Evolutionary conservation across 1,140 invertebrate species (phyloP).

Genomic region (Chionoecetes opilio): DNA sequence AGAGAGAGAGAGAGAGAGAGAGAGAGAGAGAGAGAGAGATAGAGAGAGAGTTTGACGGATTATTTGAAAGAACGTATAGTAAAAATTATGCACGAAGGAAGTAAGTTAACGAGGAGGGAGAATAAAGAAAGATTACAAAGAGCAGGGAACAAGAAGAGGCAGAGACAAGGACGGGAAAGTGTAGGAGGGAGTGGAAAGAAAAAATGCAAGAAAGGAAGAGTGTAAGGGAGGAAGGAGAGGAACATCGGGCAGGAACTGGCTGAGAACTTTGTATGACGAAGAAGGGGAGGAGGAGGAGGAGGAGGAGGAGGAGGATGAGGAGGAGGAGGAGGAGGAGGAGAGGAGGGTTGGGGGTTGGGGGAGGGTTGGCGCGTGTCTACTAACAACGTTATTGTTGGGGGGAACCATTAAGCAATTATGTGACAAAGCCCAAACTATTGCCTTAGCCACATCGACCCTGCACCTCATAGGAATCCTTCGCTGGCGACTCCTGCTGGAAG

Average conservation of each 20-base stretch:
- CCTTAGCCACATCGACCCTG: conserved; percentile 58
- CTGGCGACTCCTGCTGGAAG: too few species aligned
- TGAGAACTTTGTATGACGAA: too few species aligned
- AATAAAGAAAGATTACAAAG: background rate
- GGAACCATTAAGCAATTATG: conserved; percentile 69
- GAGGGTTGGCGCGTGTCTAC: conserved; percentile 56
- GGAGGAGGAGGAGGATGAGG: background rate
- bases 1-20: conserved; percentile 44
- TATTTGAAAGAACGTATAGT: background rate
- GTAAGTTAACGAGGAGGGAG: background rate
- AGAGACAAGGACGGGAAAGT: background rate
- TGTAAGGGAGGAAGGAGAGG: background rate
- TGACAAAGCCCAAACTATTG: conserved; percentile 75
- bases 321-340: background rate
- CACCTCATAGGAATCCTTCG: too few species aligned
- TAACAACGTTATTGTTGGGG: conserved; percentile 74
- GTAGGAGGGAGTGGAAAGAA: background rate
- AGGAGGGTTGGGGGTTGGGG: conserved; percentile 1
- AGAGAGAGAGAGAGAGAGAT: conserved; percentile 43
- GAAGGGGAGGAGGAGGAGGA: too few species aligned
- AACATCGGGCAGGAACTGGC: background rate
- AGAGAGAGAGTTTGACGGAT: conserved; percentile 7
- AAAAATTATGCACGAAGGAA: background rate
- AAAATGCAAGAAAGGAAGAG: background rate
- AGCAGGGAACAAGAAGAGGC: background rate